phyloP scores from a whole-genome alignment of 2,888 invertebrate genomes.

The Drosophila macrospina region DNA sequence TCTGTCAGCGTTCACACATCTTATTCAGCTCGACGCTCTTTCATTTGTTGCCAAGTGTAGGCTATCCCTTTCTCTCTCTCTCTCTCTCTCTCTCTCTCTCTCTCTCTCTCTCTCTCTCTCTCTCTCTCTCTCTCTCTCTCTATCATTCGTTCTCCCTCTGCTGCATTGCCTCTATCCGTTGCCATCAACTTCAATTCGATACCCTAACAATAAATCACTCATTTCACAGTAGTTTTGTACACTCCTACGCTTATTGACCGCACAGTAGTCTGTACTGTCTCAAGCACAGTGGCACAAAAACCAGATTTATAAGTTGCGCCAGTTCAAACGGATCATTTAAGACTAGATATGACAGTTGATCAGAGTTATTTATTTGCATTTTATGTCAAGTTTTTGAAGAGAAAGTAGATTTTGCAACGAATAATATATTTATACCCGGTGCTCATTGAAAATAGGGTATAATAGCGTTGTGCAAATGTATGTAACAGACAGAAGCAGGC shows the following conservation, averaged over 20 bases:
- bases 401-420: no score
- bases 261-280: constrained; percentile 50
- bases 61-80: constrained; percentile 14
- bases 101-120: constrained; percentile 16
- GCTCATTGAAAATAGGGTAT: no score
- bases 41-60: constrained; percentile 55
- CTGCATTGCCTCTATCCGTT: constrained; percentile 28
- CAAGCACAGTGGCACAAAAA: constrained; percentile 47
- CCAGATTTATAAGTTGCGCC: not conserved
- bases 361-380: no score
- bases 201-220: constrained; percentile 83
- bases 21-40: constrained; percentile 52
- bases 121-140: no score
- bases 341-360: no score
- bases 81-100: constrained; percentile 13
- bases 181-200: constrained; percentile 82
- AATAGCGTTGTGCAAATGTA: no score
- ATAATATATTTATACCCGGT: no score
- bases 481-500: no score
- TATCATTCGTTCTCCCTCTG: not conserved
- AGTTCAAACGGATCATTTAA: no score
- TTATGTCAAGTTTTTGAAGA: no score
- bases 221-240: constrained; percentile 66
- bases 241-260: constrained; percentile 59
- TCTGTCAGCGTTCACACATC: constrained; percentile 72